Evolutionary conservation across 2,113 vertebrate genomes (phyloP).

Genomic region (Deroptyus accipitrinus): DNA sequence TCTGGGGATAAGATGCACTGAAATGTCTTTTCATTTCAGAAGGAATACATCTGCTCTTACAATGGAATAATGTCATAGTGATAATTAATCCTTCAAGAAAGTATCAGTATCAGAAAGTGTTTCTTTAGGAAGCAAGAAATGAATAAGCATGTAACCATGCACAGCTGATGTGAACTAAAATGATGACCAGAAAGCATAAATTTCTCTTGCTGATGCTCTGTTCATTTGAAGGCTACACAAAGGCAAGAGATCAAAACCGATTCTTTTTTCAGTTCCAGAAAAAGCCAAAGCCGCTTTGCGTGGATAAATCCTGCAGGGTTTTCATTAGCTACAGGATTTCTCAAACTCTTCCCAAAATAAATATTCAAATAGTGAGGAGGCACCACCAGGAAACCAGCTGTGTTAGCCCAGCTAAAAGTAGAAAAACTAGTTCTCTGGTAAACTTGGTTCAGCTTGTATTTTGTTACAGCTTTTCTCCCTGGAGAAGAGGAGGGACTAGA

Average conservation of each 20-base stretch:
- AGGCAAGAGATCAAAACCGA: not conserved
- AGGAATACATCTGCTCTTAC: not conserved
- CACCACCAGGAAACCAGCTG: not conserved
- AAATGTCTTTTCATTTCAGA: not conserved
- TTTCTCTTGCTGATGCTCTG: not conserved
- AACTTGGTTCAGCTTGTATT: not conserved
- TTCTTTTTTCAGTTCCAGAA: not conserved
- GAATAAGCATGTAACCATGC: not conserved
- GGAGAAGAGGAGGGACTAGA: not conserved
- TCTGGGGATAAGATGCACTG: not conserved
- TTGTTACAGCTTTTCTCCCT: not conserved
- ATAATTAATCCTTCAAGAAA: not conserved
- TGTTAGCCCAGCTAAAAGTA: not conserved
- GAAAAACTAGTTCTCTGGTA: not conserved
- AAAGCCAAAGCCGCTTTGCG: fast-evolving
- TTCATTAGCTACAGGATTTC: not conserved
- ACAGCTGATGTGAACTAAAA: not conserved
- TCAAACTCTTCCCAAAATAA: not conserved
- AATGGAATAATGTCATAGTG: not conserved
- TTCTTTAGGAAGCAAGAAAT: not conserved
- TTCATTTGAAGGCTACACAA: not conserved
- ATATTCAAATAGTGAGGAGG: not conserved
- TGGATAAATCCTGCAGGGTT: not conserved
- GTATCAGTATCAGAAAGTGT: not conserved
- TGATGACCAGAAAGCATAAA: not conserved